Evolutionary conservation across 2,888 invertebrate species (phyloP).

Genomic region (Apamea crenata): DNA sequence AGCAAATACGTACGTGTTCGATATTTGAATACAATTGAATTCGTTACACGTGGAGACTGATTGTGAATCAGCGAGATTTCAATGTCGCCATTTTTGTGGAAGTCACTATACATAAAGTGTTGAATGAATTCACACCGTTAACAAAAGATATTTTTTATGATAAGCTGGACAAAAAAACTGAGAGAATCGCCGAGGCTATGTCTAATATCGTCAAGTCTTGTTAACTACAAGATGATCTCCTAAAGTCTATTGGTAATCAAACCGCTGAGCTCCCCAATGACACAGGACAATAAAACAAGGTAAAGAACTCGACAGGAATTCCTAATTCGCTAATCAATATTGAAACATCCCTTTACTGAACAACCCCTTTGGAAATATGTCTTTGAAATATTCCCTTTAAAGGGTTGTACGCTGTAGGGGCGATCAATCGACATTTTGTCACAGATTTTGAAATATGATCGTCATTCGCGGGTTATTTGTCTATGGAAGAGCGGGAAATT

Average conservation of each 20-base stretch:
- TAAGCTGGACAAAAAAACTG: not conserved
- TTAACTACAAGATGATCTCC: slow-evolving; percentile 23
- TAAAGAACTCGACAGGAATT: slow-evolving; percentile 73
- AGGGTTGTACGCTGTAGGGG: slow-evolving; percentile 63
- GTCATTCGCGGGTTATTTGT: slow-evolving; percentile 67
- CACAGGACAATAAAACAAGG: slow-evolving; percentile 64
- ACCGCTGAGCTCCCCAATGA: slow-evolving; percentile 57
- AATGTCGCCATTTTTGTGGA: slow-evolving; percentile 37
- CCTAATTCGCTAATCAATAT: slow-evolving; percentile 78
- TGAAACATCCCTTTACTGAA: slow-evolving; percentile 73
- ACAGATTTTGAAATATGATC: slow-evolving; percentile 70
- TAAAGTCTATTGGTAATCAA: slow-evolving; percentile 54
- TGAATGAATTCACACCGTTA: slow-evolving; percentile 19
- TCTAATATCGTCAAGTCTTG: slow-evolving; percentile 12
- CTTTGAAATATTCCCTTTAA: slow-evolving; percentile 74
- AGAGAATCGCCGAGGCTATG: not conserved
- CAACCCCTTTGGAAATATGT: slow-evolving; percentile 76
- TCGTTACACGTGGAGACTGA: slow-evolving; percentile 39
- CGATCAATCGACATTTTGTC: slow-evolving; percentile 70
- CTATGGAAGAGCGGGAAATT: slow-evolving; percentile 44
- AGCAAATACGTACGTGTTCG: slow-evolving; percentile 48
- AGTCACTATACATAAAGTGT: not conserved
- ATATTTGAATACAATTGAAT: slow-evolving; percentile 66
- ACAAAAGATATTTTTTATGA: slow-evolving; percentile 6
- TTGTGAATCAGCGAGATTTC: slow-evolving; percentile 21